These are phyloP conservation scores for Myiopsitta monachus DNA, from an alignment of 2,113 vertebrate species.

Conservation along the genomic window DNA sequence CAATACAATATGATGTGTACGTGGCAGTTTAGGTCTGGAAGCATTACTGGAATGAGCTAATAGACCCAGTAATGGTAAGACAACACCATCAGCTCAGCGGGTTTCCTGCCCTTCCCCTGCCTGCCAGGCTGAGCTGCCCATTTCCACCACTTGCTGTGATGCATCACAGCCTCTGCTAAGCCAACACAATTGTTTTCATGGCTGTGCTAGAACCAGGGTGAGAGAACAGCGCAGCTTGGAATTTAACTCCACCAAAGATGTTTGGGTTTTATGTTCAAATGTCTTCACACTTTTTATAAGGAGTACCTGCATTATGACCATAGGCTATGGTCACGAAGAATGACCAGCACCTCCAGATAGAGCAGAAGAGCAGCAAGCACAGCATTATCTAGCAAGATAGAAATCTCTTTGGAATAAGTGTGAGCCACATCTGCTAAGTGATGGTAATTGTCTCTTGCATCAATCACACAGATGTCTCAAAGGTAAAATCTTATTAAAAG, in stretches of 20 bases:
- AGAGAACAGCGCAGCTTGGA: neutral
- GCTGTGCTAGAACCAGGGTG: neutral
- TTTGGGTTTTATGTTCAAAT: neutral
- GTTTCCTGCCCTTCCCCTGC: neutral
- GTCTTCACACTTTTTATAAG: neutral
- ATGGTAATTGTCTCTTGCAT: neutral
- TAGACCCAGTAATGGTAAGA: neutral
- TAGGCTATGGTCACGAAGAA: neutral
- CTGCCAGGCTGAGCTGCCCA: neutral
- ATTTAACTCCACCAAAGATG: neutral
- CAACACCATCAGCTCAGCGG: neutral
- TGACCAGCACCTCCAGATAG: neutral
- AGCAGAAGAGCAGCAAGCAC: neutral
- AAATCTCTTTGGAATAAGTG: neutral
- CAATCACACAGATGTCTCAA: neutral
- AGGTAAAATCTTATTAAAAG: neutral
- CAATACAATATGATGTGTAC: neutral
- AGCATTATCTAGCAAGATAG: neutral
- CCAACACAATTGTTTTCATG: fast-evolving
- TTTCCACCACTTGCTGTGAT: neutral
- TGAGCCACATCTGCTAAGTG: neutral
- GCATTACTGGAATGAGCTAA: neutral
- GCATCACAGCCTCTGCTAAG: neutral
- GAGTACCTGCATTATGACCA: neutral
- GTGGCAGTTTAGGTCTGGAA: neutral